Evolutionary conservation across 2,797 vertebrate species (phyloP), one percentile per base, ranked within the genome.

Genomic region (Hoplostethus atlanticus): DNA sequence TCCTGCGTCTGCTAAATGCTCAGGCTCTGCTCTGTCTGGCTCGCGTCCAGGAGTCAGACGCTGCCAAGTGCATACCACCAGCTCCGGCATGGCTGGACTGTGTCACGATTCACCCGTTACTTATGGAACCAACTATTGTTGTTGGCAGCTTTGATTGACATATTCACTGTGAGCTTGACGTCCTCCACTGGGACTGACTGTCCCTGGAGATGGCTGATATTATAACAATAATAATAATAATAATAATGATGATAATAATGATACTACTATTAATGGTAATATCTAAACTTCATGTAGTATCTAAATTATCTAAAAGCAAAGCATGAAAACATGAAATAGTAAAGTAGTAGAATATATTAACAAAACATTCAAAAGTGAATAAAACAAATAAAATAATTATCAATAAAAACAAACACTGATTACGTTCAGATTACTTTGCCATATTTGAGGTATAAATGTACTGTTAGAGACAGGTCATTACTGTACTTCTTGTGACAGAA

Each of bases 21-120:
- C 69, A 58, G 66, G 53, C 72, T 76, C 74, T 25, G 57, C 71
- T 81, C 73, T 30, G 63, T 75, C 66, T 89, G 82, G 80, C 80
- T 80, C 58, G 2, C 68, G 62, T 70, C 80, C 80, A 87, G 57
- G 63, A 75, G 72, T 51, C 46, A 6, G 50, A 59, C 40, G 13
- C 68, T 76, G 90, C 90, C 91, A 91, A 90, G 80, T 76, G 59
- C 83, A 79, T 77, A 84, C 84, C 87, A 75, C 72, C 34, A 44
- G 70, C 56, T 62, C 73, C 25, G 63, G 76, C 68, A 55, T 64
- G 63, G 73, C 36, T 17, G 56, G 78, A 55, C 66, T 6, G 59
- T 46, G 36, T 46, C 66, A 76, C 16, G 65, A 69, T 59, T 69
- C 56, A 55, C 44, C 63, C 25, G 13, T 71, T 46, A 44, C 54